Conservation (phyloP, 1,140 invertebrate species). For the Atta colombica region DNA sequence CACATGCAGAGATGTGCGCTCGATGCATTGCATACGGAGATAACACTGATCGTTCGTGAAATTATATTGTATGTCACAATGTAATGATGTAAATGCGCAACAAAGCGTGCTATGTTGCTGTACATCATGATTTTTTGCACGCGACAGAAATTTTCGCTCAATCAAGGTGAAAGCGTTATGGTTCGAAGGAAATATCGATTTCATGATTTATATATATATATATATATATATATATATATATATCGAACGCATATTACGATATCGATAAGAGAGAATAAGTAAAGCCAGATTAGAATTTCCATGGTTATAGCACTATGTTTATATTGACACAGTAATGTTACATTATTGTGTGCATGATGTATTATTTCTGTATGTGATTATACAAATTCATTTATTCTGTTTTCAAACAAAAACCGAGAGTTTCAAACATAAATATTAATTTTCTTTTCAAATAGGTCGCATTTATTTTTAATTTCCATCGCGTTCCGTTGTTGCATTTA, state of each 20-base stretch:
- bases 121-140: neutral
- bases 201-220: neutral
- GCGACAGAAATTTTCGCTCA: constrained; percentile 36
- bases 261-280: neutral
- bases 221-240: neutral
- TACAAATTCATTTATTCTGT: constrained; percentile 15
- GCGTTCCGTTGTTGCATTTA: neutral
- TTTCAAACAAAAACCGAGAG: constrained; percentile 24
- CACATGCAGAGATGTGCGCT: too few relatives aligned
- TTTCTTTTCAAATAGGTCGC: neutral
- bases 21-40: neutral
- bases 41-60: neutral
- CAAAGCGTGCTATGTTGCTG: neutral
- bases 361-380: constrained; percentile 6
- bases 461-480: constrained; percentile 35
- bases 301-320: neutral
- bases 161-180: neutral
- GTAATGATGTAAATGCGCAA: constrained; percentile 14
- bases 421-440: constrained; percentile 41
- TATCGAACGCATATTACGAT: neutral
- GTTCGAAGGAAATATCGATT: constrained; percentile 10
- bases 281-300: constrained; percentile 8
- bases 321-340: constrained; percentile 25
- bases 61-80: constrained; percentile 24
- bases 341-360: neutral